Evolutionary conservation across 2,113 vertebrate species (phyloP), one percentile per base, ranked within the genome.

Genomic region (Colossoma macropomum): DNA sequence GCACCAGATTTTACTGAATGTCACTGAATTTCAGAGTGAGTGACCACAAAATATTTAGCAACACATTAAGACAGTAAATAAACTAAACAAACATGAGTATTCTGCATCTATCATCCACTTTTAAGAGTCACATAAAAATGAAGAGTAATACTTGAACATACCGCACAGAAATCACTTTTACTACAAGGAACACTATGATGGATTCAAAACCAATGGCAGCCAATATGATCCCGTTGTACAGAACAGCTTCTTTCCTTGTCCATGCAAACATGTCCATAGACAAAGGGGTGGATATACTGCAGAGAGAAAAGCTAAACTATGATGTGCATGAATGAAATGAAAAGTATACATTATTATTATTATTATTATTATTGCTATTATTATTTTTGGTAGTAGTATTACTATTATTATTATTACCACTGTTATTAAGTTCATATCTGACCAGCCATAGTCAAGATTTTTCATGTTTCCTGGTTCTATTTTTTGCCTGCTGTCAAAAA

Each of bases 241-340:
- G 91, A n/a, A 99, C 97, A 0, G 97, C 98, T 85, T 98, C 88
- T 80, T 92, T 93, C 80, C 96, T 95, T 6, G 95, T 97, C 98
- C 98, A 99, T 21, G 97, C 94, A 71, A 97, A 99, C 98, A 99
- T 99, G 88, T 99, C 97, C 97, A 99, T 99, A 0, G 97, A 96
- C 83, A 99, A 21, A 0, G 97, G 98, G 21, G 98, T 97, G 56
- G 96, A 87, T 75, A 99, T 98, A 23, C 98, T 99, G 88, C 74
- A 86, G 68, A 50, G 15, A 41, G 0, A 60, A 13, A 23, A 19
- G 52, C 34, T 23, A 13, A 19, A 34, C 12, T n/a, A 38, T 4
- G 0, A 7, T 62, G 10, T 60, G 41, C 27, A 62, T 28, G 23
- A 38, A 68, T 66, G 21, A 38, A 9, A 30, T 27, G 6, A n/a